These are phyloP conservation scores for Agrotis ipsilon DNA, from an alignment of 2,888 invertebrate species.

Conservation along the genomic window DNA sequence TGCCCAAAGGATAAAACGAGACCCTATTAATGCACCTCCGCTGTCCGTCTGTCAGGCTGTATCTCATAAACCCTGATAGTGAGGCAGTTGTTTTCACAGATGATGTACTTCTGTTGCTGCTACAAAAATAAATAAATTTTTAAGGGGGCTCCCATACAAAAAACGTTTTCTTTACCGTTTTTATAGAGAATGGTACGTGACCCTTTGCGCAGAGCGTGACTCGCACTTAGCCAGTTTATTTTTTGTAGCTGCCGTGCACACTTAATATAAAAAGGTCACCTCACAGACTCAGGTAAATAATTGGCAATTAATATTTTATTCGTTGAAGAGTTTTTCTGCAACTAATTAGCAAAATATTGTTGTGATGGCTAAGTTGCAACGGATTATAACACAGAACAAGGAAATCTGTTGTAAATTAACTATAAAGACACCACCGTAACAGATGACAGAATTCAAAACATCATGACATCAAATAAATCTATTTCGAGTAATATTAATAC, in stretches of 20 bases:
- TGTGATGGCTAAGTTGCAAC: neutral
- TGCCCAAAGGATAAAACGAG: too few species aligned
- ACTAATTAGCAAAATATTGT: neutral
- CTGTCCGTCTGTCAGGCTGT: too few species aligned
- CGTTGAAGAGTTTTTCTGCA: neutral
- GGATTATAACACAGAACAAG: neutral
- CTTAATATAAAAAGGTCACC: neutral
- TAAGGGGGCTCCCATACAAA: too few species aligned
- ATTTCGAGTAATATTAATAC: slow-evolving; percentile 36
- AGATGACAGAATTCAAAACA: slow-evolving; percentile 33
- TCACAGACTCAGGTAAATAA: neutral
- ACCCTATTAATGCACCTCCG: too few species aligned
- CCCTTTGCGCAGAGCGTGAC: too few species aligned
- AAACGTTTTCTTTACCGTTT: too few species aligned
- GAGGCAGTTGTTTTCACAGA: too few species aligned
- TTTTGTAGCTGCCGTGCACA: neutral
- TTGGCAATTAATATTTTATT: neutral
- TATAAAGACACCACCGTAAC: slow-evolving; percentile 18
- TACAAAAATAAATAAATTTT: too few species aligned
- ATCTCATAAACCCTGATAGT: too few species aligned
- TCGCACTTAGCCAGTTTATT: too few species aligned
- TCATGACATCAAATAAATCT: slow-evolving; percentile 26
- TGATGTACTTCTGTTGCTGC: too few species aligned
- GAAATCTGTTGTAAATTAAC: slow-evolving; percentile 9
- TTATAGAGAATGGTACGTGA: too few species aligned